Percentiles rank a stretch among this genome's conserved stretches.
phyloP scores from a whole-genome alignment of 1,140 invertebrate genomes.

The Amphibalanus amphitrite region DNA sequence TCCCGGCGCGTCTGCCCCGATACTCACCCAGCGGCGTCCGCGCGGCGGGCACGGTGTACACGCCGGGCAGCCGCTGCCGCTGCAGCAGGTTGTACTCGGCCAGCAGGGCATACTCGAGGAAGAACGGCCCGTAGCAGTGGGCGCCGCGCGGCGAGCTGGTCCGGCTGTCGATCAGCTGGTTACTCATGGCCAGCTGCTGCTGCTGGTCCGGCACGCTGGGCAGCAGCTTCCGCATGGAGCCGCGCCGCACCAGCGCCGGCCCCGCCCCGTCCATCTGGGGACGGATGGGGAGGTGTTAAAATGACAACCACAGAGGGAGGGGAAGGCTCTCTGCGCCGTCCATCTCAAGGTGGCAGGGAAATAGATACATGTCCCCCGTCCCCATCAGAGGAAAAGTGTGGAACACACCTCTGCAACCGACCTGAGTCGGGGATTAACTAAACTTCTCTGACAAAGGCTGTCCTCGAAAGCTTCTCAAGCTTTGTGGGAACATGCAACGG shows the following conservation, averaged over 20 bases:
- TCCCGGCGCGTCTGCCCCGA: conserved; percentile 2
- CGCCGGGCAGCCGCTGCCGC: conserved; percentile 62
- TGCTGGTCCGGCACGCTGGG: conserved; percentile 32
- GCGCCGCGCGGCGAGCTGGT: conserved; percentile 30
- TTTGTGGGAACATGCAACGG: too few relatives aligned
- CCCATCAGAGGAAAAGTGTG: too few relatives aligned
- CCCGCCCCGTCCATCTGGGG: not conserved
- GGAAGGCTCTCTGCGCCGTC: too few relatives aligned
- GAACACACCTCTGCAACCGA: too few relatives aligned
- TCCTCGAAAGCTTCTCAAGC: too few relatives aligned
- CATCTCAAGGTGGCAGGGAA: too few relatives aligned
- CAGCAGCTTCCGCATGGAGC: conserved; percentile 33
- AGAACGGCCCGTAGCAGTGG: conserved; percentile 32
- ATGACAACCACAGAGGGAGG: too few relatives aligned
- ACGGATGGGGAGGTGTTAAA: too few relatives aligned
- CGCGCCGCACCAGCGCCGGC: conserved; percentile 24
- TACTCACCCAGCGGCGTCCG: conserved; percentile 34
- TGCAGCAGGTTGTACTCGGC: conserved; percentile 58
- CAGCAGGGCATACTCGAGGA: conserved; percentile 54
- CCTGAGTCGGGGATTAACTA: too few relatives aligned
- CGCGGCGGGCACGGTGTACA: conserved; percentile 82
- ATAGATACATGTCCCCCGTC: too few relatives aligned
- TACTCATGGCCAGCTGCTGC: conserved; percentile 34
- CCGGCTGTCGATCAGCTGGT: conserved; percentile 35
- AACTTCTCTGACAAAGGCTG: too few relatives aligned